phyloP scores from a whole-genome alignment of 2,888 invertebrate species.

The Dromius quadrimaculatus region DNA sequence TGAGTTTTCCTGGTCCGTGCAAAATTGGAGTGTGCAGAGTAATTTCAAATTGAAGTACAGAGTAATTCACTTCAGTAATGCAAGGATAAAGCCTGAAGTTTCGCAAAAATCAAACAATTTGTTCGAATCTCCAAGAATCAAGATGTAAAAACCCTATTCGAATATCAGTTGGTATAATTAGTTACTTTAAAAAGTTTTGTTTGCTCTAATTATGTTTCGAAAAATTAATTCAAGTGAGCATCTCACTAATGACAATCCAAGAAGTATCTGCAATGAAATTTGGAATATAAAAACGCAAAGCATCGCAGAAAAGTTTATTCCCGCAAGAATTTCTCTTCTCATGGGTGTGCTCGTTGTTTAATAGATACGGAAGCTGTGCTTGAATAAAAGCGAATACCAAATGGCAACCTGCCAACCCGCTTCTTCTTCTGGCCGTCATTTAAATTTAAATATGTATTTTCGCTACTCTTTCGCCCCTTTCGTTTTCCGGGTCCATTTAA shows the following conservation, averaged over 20 bases:
- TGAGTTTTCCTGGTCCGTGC: conserved; percentile 11
- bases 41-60: too few relatives aligned
- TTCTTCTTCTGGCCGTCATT: conserved; percentile 22
- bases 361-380: neutral
- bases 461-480: conserved; percentile 34
- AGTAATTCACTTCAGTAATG: too few relatives aligned
- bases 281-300: conserved; percentile 10
- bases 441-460: conserved; percentile 45
- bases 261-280: conserved; percentile 19
- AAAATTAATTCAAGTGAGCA: conserved; percentile 7
- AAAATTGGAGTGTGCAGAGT: too few relatives aligned
- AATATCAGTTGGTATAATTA: conserved; percentile 35
- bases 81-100: too few relatives aligned
- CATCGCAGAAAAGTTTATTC: conserved; percentile 20
- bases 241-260: conserved; percentile 30
- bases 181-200: conserved; percentile 17
- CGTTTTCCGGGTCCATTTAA: conserved; percentile 33
- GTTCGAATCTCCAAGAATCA: conserved; percentile 1
- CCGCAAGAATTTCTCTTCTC: conserved; percentile 17
- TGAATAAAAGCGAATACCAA: neutral
- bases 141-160: conserved; percentile 28
- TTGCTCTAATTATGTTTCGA: neutral
- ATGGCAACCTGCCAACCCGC: conserved; percentile 23
- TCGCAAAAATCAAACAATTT: too few relatives aligned
- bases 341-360: neutral